Evolutionary conservation across 2,113 vertebrate species (phyloP).

Genomic region (Propithecus coquereli): DNA sequence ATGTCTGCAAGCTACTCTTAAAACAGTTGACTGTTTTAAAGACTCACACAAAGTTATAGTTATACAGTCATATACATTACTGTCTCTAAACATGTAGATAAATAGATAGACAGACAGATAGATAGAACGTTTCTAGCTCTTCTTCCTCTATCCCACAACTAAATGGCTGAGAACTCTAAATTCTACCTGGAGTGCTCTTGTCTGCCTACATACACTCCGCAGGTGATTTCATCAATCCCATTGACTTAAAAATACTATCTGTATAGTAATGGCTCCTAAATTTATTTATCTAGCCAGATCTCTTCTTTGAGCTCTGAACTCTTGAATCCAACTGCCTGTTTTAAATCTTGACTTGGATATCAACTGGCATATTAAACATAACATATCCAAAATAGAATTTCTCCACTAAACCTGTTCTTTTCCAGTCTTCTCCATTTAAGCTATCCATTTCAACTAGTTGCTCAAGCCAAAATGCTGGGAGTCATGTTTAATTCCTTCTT

Average conservation of each 20-base stretch:
- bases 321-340: background rate
- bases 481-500: background rate
- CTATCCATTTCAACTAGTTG: background rate
- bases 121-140: background rate
- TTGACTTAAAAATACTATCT: background rate
- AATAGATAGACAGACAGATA: background rate
- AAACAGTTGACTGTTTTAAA: background rate
- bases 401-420: background rate
- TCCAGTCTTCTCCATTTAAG: background rate
- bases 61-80: background rate
- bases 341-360: background rate
- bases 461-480: background rate
- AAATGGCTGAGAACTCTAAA: constrained; percentile 4
- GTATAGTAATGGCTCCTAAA: background rate
- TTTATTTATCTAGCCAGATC: background rate
- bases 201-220: background rate
- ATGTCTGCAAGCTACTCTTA: background rate
- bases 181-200: background rate
- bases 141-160: background rate
- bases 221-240: background rate
- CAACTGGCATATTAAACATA: background rate
- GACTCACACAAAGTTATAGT: background rate
- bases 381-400: background rate
- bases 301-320: background rate
- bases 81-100: background rate